Evolutionary conservation across 1,140 invertebrate genomes (phyloP), one percentile per base, ranked within the genome.

Genomic region (Ptiloglossa arizonensis): DNA sequence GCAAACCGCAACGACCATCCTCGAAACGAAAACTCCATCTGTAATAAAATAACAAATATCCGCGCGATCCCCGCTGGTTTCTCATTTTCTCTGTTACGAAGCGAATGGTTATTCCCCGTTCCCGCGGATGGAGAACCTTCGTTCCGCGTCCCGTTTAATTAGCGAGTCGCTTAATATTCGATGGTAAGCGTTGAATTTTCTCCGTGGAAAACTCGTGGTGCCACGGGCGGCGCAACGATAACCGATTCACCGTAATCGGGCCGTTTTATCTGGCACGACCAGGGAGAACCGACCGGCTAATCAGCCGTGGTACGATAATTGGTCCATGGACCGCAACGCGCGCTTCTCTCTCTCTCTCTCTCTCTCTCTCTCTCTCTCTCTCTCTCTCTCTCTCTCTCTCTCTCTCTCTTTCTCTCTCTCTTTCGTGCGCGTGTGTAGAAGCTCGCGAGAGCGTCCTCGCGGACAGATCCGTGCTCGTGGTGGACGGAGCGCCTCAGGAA

Each of bases 401-500:
- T n/a, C n/a, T n/a, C n/a, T n/a, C n/a, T n/a, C n/a, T n/a, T n/a
- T n/a, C n/a, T n/a, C n/a, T n/a, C n/a, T n/a, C n/a, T n/a, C n/a
- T n/a, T n/a, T n/a, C n/a, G 81, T 46, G 62, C 60, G 35, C 57
- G 72, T 63, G 72, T 44, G 41, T 11, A n/a, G n/a, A n/a, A n/a
- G 11, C 41, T 9, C 41, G 41, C 2, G 2, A 0, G 41, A 41
- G 59, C 35, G 68, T 70, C 52, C 22, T 13, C 54, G 46, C 46
- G 44, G 44, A 9, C 29, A 5, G 32, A 79, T 78, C 83, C 81
- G 86, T 84, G 78, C 57, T 32, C 44, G 71, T 38, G 24, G 24
- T 46, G 72, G 73, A n/a, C 73, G 79, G 70, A 68, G 59, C 72
- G 73, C 62, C 81, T 85, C 89, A 89, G 90, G 90, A 91, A 90